Percentiles rank a stretch among this genome's conserved stretches.
These are phyloP conservation scores for Lepeophtheirus nordmannii DNA, from an alignment of 2,888 invertebrate species.

Conservation along the genomic window DNA sequence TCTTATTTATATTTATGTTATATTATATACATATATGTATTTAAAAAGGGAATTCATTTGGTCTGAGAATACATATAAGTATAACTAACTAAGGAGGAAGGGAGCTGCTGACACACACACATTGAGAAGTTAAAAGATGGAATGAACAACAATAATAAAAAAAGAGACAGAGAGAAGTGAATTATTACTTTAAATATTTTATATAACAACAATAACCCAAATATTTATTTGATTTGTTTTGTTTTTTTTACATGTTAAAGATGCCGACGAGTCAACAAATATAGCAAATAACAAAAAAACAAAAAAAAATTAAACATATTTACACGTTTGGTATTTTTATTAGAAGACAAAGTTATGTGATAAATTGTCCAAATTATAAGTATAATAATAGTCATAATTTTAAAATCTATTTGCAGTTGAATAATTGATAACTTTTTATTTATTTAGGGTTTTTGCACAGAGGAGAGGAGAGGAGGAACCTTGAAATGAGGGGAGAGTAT, in stretches of 20 bases:
- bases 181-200: slow-evolving; percentile 7
- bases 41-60: no score
- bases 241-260: background rate
- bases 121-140: background rate
- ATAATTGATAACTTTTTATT: no score
- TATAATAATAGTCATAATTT: slow-evolving; percentile 3
- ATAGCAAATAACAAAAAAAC: background rate
- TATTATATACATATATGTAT: no score
- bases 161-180: background rate
- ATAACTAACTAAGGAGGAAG: background rate
- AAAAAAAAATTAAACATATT: slow-evolving; percentile 1
- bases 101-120: background rate
- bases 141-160: no score
- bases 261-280: background rate
- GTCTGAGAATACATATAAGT: no score
- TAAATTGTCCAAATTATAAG: background rate
- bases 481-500: no score
- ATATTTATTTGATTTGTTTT: background rate
- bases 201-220: slow-evolving; percentile 1
- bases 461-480: no score
- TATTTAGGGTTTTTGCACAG: no score
- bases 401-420: background rate
- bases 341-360: background rate
- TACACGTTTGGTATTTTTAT: slow-evolving; percentile 8
- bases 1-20: no score